phyloP scores from a whole-genome alignment of 2,797 vertebrate genomes.

The Micropoecilia bifurca region DNA sequence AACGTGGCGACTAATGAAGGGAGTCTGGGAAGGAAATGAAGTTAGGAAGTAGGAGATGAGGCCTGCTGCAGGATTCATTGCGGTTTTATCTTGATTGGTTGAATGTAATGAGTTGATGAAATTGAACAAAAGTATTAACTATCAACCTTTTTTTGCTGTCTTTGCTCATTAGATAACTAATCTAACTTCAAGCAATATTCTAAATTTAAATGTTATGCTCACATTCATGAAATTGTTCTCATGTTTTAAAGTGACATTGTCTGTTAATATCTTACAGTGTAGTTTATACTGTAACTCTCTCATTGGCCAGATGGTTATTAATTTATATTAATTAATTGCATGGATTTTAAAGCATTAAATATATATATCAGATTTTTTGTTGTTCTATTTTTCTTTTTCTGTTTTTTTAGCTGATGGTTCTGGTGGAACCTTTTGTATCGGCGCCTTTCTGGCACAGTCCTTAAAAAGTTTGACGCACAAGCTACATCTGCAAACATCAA shows the following conservation, averaged over 20 bases:
- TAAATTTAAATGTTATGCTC: neutral
- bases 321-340: neutral
- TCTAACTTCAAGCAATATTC: neutral
- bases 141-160: conserved; percentile 6
- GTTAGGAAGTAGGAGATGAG: conserved; percentile 54
- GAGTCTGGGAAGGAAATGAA: conserved; percentile 51
- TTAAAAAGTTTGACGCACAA: no score
- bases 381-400: no score
- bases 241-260: neutral
- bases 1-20: conserved; percentile 67
- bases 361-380: no score
- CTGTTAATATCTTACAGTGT: neutral
- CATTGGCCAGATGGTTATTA: neutral
- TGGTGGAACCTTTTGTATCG: no score
- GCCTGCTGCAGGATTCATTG: conserved; percentile 1
- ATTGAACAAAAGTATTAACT: conserved; percentile 18
- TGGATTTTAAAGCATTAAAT: no score
- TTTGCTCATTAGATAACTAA: neutral
- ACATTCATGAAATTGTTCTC: neutral
- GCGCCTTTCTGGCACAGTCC: no score
- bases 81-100: conserved; percentile 15
- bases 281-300: neutral
- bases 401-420: no score
- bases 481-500: no score
- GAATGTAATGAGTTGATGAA: conserved; percentile 19